Evolutionary conservation across 1,140 invertebrate genomes (phyloP).

Genomic region (Geopemphigus sp.): DNA sequence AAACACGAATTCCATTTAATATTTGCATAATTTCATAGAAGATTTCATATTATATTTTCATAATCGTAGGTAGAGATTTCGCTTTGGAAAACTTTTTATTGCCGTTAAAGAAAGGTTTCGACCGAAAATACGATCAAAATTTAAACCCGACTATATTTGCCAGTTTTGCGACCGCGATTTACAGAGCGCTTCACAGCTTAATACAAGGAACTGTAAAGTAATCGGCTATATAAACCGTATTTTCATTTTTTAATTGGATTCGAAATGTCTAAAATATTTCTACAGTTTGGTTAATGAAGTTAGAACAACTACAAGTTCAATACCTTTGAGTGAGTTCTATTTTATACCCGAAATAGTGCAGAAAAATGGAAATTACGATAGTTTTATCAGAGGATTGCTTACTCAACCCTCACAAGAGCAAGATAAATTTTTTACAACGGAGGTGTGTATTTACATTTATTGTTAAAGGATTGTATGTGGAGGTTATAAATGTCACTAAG

Average conservation of each 20-base stretch:
- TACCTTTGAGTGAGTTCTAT: slow-evolving; percentile 49
- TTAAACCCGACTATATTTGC: slow-evolving; percentile 37
- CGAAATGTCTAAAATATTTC: neutral
- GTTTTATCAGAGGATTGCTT: slow-evolving; percentile 62
- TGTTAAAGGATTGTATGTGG: too few species aligned
- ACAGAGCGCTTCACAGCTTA: slow-evolving; percentile 63
- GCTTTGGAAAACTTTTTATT: slow-evolving; percentile 1
- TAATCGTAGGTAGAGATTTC: slow-evolving; percentile 24
- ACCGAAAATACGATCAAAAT: slow-evolving; percentile 10
- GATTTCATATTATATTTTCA: neutral
- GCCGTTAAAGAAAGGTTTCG: neutral
- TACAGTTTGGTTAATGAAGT: slow-evolving; percentile 50
- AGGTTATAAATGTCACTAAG: too few species aligned
- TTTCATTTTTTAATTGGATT: neutral
- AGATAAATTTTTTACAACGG: slow-evolving; percentile 68
- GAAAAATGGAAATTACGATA: slow-evolving; percentile 49
- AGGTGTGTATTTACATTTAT: slow-evolving; percentile 56
- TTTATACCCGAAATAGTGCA: slow-evolving; percentile 50
- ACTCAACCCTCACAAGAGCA: slow-evolving; percentile 66
- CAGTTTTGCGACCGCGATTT: slow-evolving; percentile 57
- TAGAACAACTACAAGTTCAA: neutral
- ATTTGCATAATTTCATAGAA: too few species aligned
- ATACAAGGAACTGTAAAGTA: slow-evolving; percentile 26
- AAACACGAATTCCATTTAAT: too few species aligned
- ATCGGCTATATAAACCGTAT: too few species aligned